A percentile compares a stretch with the other conserved stretches of the same genome.
Evolutionary conservation across 2,888 invertebrate species (phyloP).

Genomic region (Cylindroiulus punctatus): DNA sequence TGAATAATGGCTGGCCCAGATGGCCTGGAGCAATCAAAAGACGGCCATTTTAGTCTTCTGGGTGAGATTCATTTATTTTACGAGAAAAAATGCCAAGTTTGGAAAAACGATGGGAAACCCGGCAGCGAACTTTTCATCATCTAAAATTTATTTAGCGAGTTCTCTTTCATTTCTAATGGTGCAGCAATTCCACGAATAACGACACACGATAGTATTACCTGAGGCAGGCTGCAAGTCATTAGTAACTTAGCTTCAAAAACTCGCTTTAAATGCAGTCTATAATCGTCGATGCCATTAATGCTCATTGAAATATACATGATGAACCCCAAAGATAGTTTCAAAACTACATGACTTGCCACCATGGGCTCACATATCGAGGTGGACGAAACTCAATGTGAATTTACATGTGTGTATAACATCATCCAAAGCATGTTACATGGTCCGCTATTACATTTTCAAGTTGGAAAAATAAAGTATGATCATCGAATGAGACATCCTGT

Average conservation of each 20-base stretch:
- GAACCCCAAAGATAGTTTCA: too few relatives aligned
- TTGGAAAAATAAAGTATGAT: too few relatives aligned
- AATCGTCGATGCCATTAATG: too few relatives aligned
- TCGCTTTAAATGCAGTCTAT: too few relatives aligned
- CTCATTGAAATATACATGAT: too few relatives aligned
- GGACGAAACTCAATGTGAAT: too few relatives aligned
- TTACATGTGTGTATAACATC: too few relatives aligned
- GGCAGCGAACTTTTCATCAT: neutral
- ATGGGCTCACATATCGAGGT: too few relatives aligned
- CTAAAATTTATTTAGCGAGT: neutral
- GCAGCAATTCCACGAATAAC: neutral
- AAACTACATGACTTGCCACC: too few relatives aligned
- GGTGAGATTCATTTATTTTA: neutral
- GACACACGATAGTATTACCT: neutral
- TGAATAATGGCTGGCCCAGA: constrained; percentile 6
- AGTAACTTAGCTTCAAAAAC: too few relatives aligned
- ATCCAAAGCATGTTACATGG: too few relatives aligned
- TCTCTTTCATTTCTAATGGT: neutral
- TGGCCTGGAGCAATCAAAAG: neutral
- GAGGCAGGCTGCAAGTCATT: neutral
- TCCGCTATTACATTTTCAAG: too few relatives aligned
- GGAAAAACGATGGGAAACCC: constrained; percentile 11
- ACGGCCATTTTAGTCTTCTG: neutral
- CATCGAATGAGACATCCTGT: neutral
- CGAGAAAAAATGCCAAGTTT: neutral